Percentiles rank a stretch among this genome's conserved stretches.
Conservation (phyloP, 2,113 vertebrate genomes). For the Brachirus orientalis region DNA sequence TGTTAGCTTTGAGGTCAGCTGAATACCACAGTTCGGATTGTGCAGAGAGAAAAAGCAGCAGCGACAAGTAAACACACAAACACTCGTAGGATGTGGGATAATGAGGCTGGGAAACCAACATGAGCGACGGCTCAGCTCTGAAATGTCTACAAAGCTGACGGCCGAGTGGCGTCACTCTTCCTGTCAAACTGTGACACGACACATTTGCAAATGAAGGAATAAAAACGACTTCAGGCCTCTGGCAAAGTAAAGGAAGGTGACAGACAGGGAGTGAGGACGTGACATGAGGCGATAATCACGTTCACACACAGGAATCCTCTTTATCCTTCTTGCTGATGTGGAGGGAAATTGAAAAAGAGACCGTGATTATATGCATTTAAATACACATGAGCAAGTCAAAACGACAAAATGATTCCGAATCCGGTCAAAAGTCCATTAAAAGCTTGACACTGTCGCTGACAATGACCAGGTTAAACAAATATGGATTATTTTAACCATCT, state of each 20-base stretch:
- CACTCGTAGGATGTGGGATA: slow-evolving; percentile 37
- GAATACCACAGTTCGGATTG: slow-evolving; percentile 91
- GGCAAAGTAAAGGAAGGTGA: background rate
- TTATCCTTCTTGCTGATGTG: background rate
- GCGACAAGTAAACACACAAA: slow-evolving; percentile 64
- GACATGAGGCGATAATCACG: background rate
- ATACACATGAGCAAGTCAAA: too few species aligned
- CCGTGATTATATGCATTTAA: background rate
- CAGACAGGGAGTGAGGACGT: background rate
- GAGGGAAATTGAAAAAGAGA: background rate
- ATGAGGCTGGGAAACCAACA: slow-evolving; percentile 61
- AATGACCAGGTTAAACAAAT: too few species aligned
- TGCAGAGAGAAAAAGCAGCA: slow-evolving; percentile 82
- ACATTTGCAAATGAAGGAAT: background rate
- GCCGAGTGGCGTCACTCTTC: slow-evolving; percentile 7
- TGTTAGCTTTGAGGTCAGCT: slow-evolving; percentile 93
- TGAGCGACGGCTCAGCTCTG: slow-evolving; percentile 15
- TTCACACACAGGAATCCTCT: background rate
- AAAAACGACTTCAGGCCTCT: background rate
- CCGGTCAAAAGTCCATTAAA: too few species aligned
- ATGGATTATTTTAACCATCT: too few species aligned
- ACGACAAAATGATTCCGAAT: too few species aligned
- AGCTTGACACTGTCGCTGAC: too few species aligned
- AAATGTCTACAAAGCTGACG: slow-evolving; percentile 32
- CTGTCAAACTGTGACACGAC: slow-evolving; percentile 16